Conservation (phyloP, 2,797 vertebrate species). For the Fistularia tabacaria region DNA sequence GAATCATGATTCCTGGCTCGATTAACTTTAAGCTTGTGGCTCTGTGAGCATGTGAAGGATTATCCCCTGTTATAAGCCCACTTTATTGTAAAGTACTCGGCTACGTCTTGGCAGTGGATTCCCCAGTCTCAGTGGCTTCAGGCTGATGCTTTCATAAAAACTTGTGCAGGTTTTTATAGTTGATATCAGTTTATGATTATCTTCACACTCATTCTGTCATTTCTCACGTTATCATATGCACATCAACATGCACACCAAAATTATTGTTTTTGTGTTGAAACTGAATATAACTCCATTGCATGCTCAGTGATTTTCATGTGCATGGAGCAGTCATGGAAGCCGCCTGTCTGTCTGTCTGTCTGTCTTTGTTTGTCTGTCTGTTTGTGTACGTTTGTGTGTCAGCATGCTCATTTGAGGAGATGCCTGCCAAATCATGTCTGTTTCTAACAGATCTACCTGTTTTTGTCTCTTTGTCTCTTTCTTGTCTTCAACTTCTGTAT, state of each 20-base stretch:
- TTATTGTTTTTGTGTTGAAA: slow-evolving; percentile 12
- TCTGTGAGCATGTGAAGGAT: slow-evolving; percentile 54
- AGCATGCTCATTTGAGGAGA: slow-evolving; percentile 62
- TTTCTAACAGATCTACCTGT: slow-evolving; percentile 73
- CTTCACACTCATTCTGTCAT: slow-evolving; percentile 38
- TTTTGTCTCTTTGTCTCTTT: slow-evolving; percentile 73
- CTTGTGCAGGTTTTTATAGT: slow-evolving; percentile 16
- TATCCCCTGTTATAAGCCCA: slow-evolving; percentile 54
- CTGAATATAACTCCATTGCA: slow-evolving; percentile 35
- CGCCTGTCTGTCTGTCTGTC: slow-evolving; percentile 24
- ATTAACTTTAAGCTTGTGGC: slow-evolving; percentile 59
- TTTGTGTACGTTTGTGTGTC: slow-evolving; percentile 39
- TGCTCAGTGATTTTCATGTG: slow-evolving; percentile 37
- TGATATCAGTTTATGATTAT: slow-evolving; percentile 24
- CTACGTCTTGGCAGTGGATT: slow-evolving; percentile 24
- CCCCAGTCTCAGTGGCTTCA: slow-evolving; percentile 21
- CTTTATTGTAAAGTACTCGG: slow-evolving; percentile 47
- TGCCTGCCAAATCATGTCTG: slow-evolving; percentile 67
- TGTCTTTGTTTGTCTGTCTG: slow-evolving; percentile 39
- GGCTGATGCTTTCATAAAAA: slow-evolving; percentile 5
- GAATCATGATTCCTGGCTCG: slow-evolving; percentile 34
- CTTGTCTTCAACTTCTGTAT: slow-evolving; percentile 67
- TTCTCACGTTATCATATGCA: slow-evolving; percentile 32
- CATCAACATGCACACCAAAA: slow-evolving; percentile 42
- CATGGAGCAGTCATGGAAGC: slow-evolving; percentile 47